Conservation (phyloP, 2,113 vertebrate genomes). For the Tauraco erythrolophus region DNA sequence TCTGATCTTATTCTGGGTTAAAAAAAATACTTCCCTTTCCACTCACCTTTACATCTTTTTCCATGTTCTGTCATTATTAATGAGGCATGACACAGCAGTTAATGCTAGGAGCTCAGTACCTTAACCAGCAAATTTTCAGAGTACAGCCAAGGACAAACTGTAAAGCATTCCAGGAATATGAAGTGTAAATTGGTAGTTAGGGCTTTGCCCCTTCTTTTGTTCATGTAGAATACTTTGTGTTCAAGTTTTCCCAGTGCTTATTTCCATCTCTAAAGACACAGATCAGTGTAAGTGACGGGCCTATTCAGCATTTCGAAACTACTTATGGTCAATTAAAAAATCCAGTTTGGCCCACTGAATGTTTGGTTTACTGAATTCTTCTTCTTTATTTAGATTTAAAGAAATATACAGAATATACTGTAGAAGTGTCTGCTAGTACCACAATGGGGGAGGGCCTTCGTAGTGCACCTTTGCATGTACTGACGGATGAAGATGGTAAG, state of each 20-base stretch:
- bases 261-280: background rate
- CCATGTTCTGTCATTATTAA: background rate
- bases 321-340: background rate
- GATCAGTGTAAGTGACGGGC: background rate
- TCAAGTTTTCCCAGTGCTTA: background rate
- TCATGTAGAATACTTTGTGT: background rate
- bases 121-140: background rate
- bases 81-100: background rate
- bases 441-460: constrained; percentile 73
- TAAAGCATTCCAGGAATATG: background rate
- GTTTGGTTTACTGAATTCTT: background rate
- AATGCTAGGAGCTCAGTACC: background rate
- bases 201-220: background rate
- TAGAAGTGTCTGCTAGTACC: constrained; percentile 81
- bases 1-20: background rate
- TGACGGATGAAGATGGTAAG: constrained; percentile 84
- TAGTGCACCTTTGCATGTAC: constrained; percentile 67
- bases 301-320: background rate
- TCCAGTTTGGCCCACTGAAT: background rate
- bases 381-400: constrained; percentile 72
- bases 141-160: background rate
- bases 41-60: background rate
- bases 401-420: constrained; percentile 76
- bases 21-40: background rate
- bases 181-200: background rate